Conservation (phyloP, 2,888 invertebrate genomes). For the Idaea aversata region DNA sequence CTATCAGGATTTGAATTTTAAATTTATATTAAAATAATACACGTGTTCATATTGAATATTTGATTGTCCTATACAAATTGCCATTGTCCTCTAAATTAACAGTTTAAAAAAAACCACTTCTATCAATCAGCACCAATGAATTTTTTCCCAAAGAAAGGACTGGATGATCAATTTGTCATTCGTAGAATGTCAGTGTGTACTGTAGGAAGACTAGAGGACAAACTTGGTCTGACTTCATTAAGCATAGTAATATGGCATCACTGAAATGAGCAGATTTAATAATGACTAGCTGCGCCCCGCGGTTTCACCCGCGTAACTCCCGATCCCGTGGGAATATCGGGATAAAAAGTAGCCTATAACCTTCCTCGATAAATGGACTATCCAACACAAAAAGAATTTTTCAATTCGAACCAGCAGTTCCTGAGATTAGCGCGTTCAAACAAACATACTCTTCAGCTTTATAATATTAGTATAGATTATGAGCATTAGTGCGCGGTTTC, state of each 20-base stretch:
- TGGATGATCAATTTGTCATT: constrained; percentile 74
- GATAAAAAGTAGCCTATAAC: too few relatives aligned
- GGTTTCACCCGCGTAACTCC: too few relatives aligned
- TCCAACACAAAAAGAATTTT: too few relatives aligned
- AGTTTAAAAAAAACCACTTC: constrained; percentile 41
- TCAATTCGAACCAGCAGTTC: too few relatives aligned
- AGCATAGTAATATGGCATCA: background rate
- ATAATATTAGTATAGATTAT: too few relatives aligned
- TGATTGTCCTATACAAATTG: constrained; percentile 25
- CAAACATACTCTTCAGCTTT: too few relatives aligned
- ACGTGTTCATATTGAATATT: background rate
- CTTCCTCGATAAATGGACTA: too few relatives aligned
- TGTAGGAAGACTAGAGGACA: constrained; percentile 19
- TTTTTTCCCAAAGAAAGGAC: constrained; percentile 49
- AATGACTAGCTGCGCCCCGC: background rate
- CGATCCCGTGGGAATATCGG: too few relatives aligned
- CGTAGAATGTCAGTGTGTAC: constrained; percentile 71
- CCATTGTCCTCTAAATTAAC: constrained; percentile 40
- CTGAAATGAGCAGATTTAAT: background rate
- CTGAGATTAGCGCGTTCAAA: too few relatives aligned
- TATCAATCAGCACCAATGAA: constrained; percentile 56
- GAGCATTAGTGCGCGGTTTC: too few relatives aligned
- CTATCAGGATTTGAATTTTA: background rate
- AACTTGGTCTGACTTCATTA: background rate
- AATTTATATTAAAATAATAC: background rate